These are phyloP conservation scores for Podarcis siculus DNA, from an alignment of 2,797 vertebrate species.

Conservation along the genomic window DNA sequence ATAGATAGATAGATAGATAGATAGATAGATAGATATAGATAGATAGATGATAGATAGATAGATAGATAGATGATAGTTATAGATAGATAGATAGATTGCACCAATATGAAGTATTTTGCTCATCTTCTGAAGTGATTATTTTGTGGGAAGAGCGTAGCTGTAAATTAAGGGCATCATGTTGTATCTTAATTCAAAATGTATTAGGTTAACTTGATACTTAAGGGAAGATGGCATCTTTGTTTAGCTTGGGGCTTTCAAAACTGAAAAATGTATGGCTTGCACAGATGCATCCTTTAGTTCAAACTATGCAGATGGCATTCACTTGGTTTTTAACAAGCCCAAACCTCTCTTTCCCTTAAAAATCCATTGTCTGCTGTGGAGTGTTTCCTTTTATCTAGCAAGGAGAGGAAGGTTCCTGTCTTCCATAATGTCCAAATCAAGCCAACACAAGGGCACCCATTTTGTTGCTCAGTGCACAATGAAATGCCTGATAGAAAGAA, in stretches of 20 bases:
- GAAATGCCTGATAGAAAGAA: background rate
- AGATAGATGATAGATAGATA: no score
- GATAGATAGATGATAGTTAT: no score
- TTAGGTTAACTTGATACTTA: slow-evolving; percentile 8
- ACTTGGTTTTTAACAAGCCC: background rate
- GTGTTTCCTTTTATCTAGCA: background rate
- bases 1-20: no score
- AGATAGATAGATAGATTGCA: background rate
- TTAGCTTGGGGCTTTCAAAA: slow-evolving; percentile 4
- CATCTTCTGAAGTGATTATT: background rate
- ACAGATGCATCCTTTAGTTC: background rate
- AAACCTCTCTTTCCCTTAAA: background rate
- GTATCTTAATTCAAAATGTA: slow-evolving; percentile 13
- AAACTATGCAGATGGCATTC: background rate
- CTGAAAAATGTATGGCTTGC: background rate
- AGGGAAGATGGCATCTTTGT: slow-evolving; percentile 1
- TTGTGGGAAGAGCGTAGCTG: background rate
- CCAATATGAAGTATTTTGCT: background rate
- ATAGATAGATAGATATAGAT: no score
- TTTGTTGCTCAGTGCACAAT: background rate
- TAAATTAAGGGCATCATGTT: background rate
- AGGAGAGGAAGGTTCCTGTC: background rate
- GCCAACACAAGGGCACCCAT: background rate
- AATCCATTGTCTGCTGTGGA: background rate
- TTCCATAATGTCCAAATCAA: background rate